A percentile compares a stretch with the other conserved stretches of the same genome.
These are phyloP conservation scores for Zeugodacus cucurbitae DNA, from an alignment of 1,140 invertebrate genomes.

Conservation along the genomic window DNA sequence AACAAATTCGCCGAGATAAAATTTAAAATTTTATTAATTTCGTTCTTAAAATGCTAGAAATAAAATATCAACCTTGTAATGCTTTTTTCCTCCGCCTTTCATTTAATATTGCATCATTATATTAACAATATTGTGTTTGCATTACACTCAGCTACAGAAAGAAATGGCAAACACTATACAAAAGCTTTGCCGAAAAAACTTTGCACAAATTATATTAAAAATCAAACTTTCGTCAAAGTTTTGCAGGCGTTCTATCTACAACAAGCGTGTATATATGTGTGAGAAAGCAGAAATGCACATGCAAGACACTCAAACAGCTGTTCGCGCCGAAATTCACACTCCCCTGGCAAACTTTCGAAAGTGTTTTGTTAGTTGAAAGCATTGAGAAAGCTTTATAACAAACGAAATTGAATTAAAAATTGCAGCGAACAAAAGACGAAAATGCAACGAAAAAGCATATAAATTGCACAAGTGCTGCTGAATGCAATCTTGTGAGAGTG, in stretches of 20 bases:
- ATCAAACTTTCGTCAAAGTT: conserved; percentile 9
- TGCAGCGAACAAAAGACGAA: not conserved
- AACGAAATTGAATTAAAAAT: conserved; percentile 33
- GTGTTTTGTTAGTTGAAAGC: not conserved
- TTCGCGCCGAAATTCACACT: not conserved
- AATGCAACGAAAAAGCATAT: not conserved
- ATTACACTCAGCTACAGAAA: not conserved
- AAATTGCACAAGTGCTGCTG: not conserved
- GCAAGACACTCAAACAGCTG: not conserved
- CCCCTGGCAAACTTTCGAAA: not conserved
- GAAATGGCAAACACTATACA: not conserved
- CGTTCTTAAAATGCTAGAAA: too few species aligned
- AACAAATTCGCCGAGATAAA: too few species aligned
- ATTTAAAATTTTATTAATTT: too few species aligned
- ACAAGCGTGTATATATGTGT: not conserved
- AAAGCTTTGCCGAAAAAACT: not conserved
- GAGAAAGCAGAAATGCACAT: not conserved
- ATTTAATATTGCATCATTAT: not conserved
- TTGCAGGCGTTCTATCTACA: not conserved
- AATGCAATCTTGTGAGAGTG: not conserved
- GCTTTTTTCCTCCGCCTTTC: not conserved
- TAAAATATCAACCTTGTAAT: too few species aligned
- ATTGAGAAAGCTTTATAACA: not conserved
- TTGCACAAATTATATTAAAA: conserved; percentile 18
- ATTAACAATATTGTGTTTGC: not conserved